Conservation (phyloP, 2,797 vertebrate species). For the Rhincodon typus region DNA sequence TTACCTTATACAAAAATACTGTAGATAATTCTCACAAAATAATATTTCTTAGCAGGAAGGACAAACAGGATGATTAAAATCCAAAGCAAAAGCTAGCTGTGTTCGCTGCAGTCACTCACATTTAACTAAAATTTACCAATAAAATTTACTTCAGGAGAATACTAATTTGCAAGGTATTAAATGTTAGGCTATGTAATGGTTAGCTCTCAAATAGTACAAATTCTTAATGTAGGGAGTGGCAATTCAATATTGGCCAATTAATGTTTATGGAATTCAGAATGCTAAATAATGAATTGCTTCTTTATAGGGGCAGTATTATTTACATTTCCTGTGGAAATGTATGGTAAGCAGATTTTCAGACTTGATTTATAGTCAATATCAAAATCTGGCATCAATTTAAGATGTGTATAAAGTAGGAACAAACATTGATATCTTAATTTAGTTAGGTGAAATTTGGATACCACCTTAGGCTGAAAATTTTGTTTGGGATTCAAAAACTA, state of each 20-base stretch:
- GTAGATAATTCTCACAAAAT: slow-evolving; percentile 3
- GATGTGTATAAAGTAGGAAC: not conserved
- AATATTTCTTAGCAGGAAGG: not conserved
- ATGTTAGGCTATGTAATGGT: not conserved
- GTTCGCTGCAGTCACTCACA: not conserved
- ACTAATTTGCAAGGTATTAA: not conserved
- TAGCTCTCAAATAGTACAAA: not conserved
- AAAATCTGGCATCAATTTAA: not conserved
- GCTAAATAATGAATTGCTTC: not conserved
- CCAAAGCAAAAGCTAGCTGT: not conserved
- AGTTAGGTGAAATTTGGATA: not conserved
- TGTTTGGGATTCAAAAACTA: not conserved
- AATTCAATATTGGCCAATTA: not conserved
- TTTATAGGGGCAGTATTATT: not conserved
- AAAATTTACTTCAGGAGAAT: not conserved
- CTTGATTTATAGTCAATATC: not conserved
- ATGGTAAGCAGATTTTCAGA: not conserved
- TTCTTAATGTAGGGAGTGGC: not conserved
- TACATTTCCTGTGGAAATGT: not conserved
- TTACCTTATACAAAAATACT: not conserved
- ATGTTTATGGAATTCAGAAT: not conserved
- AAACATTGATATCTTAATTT: not conserved
- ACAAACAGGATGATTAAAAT: not conserved
- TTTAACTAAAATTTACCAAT: not conserved
- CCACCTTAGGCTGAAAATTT: not conserved